Evolutionary conservation across 2,113 vertebrate genomes (phyloP), one percentile per base, ranked within the genome.

Genomic region (Tauraco erythrolophus): DNA sequence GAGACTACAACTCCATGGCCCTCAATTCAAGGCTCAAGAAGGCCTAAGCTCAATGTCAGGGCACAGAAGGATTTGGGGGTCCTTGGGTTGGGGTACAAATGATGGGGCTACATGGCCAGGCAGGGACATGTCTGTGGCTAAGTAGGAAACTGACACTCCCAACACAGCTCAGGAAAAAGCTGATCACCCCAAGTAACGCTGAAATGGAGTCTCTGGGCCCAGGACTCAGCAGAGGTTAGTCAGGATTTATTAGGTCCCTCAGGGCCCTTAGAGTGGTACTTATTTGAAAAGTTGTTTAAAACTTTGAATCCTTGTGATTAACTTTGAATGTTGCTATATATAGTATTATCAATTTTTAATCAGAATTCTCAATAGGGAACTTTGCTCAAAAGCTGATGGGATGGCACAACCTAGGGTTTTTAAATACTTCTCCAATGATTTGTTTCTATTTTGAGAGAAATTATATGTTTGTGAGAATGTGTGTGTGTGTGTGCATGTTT

Each of bases 161-260:
- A 43, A 0, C 5, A 21, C 0, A 68, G 3, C 22, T 76, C 1
- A 0, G 8, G 51, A 80, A 76, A n/a, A 7, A 4, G 3, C 4
- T 53, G 22, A n/a, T 15, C 14, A 25, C 7, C 16, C 19, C 17
- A 72, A 3, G 16, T 8, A 45, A 23, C 57, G 37, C 17, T 66
- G 33, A 83, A 68, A 50, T 8, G 6, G 14, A 54, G 3, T 7
- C 39, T 72, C 60, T 65, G 16, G 11, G 9, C 13, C 43, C 43
- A 77, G 12, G 12, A 8, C 50, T 64, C n/a, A 65, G 33, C 7
- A 93, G 25, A 88, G 8, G 13, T n/a, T 46, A 12, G 21, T 77
- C 25, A 81, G 54, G 23, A n/a, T 60, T 64, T 69, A 31, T 13
- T 10, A 37, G 23, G 8, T 85, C 28, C 24, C 18, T 60, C 24